Evolutionary conservation across 2,888 invertebrate genomes (phyloP).

Genomic region (Melinaea menophilus): DNA sequence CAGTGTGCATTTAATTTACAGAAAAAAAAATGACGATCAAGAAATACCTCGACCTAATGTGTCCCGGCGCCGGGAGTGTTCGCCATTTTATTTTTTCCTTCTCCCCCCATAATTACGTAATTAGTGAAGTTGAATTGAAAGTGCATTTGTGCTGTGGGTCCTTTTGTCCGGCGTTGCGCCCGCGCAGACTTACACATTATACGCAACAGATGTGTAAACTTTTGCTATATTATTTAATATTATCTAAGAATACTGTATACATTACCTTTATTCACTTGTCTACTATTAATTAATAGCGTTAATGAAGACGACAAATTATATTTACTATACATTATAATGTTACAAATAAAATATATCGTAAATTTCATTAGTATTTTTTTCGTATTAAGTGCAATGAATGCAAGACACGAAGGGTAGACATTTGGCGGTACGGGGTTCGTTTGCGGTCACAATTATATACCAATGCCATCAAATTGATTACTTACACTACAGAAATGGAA

Average conservation of each 20-base stretch:
- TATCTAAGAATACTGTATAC: no score
- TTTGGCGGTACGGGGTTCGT: constrained; percentile 40
- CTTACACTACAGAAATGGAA: constrained; percentile 25
- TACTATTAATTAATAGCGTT: no score
- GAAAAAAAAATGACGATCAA: constrained; percentile 48
- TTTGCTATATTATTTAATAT: constrained; percentile 43
- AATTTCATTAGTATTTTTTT: background rate
- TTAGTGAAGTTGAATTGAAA: constrained; percentile 74
- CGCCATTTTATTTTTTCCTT: constrained; percentile 62
- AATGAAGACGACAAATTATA: no score
- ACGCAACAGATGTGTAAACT: constrained; percentile 64
- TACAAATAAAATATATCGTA: background rate
- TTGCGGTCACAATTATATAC: constrained; percentile 39
- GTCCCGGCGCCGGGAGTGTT: constrained; percentile 67
- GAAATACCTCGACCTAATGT: constrained; percentile 70
- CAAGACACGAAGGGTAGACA: constrained; percentile 43
- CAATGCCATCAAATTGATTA: constrained; percentile 44
- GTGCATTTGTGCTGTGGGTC: constrained; percentile 64
- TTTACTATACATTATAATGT: no score
- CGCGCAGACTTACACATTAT: constrained; percentile 55
- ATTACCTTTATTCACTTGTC: no score
- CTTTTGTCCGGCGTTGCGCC: constrained; percentile 66
- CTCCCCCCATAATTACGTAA: constrained; percentile 73
- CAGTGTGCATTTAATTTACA: constrained; percentile 55
- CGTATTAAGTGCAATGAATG: constrained; percentile 3